Evolutionary conservation across 2,888 invertebrate species (phyloP).

Genomic region (Carpatolechia fugitivella): DNA sequence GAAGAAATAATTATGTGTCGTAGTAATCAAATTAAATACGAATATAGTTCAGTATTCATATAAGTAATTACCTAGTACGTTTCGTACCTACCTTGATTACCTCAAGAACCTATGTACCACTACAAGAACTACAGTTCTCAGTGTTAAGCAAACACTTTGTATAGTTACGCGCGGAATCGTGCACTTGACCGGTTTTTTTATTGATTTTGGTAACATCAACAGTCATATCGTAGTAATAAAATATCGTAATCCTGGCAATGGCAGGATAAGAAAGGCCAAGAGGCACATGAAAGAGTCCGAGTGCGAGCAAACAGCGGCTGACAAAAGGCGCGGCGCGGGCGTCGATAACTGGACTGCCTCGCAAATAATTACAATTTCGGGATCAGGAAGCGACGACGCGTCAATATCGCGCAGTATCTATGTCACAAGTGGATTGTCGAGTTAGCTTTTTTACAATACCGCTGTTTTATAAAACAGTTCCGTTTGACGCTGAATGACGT

Average conservation of each 20-base stretch:
- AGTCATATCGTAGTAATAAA: not conserved
- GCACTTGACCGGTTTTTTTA: not conserved
- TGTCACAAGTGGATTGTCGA: constrained; percentile 1
- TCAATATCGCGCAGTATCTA: constrained; percentile 5
- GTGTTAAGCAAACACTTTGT: not conserved
- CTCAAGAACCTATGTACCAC: no score
- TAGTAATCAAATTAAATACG: no score
- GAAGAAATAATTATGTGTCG: no score
- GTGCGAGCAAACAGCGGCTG: constrained; percentile 22
- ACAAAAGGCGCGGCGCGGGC: no score
- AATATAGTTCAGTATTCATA: no score
- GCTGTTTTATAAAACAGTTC: no score
- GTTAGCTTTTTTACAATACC: no score
- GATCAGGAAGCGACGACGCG: constrained; percentile 30
- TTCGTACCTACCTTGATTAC: no score
- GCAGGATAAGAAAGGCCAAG: not conserved
- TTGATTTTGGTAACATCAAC: constrained; percentile 1
- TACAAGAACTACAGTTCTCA: no score
- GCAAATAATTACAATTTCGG: constrained; percentile 26
- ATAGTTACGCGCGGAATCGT: not conserved
- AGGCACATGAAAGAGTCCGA: constrained; percentile 15
- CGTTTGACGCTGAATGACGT: no score
- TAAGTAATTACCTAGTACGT: no score
- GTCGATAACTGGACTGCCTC: constrained; percentile 10
- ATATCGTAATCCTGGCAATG: constrained; percentile 8